Conservation (phyloP, 2,113 vertebrate genomes). For the Glareola pratincola region DNA sequence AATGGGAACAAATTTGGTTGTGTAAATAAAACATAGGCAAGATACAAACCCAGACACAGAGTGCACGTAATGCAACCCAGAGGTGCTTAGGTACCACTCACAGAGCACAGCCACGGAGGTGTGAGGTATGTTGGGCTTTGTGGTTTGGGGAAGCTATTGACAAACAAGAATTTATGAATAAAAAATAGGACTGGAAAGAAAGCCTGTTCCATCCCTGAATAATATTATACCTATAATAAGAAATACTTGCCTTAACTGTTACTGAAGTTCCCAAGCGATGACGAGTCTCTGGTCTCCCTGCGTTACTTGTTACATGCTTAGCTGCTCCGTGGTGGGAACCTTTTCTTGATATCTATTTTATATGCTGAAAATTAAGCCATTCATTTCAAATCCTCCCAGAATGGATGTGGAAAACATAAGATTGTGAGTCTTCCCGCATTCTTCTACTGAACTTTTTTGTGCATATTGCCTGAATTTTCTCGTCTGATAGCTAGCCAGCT, state of each 20-base stretch:
- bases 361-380: not conserved
- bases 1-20: not conserved
- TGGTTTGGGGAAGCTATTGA: not conserved
- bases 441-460: not conserved
- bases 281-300: not conserved
- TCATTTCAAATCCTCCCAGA: not conserved
- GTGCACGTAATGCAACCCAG: not conserved
- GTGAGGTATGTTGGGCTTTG: not conserved
- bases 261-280: not conserved
- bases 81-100: not conserved
- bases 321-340: not conserved
- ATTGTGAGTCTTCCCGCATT: not conserved
- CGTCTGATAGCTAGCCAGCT: not conserved
- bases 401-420: not conserved
- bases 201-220: not conserved
- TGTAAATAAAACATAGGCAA: not conserved
- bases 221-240: not conserved
- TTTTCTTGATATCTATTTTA: not conserved
- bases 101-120: not conserved
- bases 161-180: not conserved
- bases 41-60: not conserved
- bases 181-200: not conserved
- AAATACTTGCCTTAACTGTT: not conserved
- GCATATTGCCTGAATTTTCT: not conserved
- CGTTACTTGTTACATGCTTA: not conserved